These are phyloP conservation scores for Drosophila nebulosa DNA, from an alignment of 1,140 invertebrate genomes.

Conservation along the genomic window DNA sequence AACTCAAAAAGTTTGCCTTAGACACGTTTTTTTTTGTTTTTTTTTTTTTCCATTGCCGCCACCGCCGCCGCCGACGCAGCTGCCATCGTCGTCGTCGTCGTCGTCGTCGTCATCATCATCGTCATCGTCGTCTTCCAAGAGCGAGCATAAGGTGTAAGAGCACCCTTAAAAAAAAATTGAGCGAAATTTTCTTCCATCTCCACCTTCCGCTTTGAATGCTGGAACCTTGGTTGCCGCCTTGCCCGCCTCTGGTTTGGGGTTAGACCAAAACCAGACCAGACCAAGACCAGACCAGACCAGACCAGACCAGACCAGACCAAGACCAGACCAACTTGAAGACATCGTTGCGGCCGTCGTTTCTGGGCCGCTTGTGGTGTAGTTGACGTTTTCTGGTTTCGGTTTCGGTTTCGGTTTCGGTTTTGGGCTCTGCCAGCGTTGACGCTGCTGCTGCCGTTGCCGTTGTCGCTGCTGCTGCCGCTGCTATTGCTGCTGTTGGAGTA, in stretches of 20 bases:
- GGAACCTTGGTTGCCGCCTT: neutral
- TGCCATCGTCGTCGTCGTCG: neutral
- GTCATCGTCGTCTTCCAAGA: neutral
- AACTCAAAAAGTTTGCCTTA: conserved; percentile 4
- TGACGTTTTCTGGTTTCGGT: conserved; percentile 78
- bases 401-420: conserved; percentile 74
- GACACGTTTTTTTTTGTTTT: conserved; percentile 1
- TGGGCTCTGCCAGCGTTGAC: conserved; percentile 9
- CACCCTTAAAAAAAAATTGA: conserved; percentile 59
- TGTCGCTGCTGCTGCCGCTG: conserved; percentile 7
- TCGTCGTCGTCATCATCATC: neutral
- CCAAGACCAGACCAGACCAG: neutral
- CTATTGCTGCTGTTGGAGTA: conserved; percentile 28
- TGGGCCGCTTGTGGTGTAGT: conserved; percentile 71
- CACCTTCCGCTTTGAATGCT: no score
- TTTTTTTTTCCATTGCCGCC: neutral
- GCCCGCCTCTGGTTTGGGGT: neutral
- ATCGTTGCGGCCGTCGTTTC: conserved; percentile 70
- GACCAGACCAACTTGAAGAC: conserved; percentile 61
- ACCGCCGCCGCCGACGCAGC: neutral
- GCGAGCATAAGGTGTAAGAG: conserved; percentile 52
- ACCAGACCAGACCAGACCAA: neutral
- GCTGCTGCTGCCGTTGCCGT: conserved; percentile 1
- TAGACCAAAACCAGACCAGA: conserved; percentile 1
- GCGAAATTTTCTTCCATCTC: conserved; percentile 52